Percentiles rank a stretch among this genome's conserved stretches.
Evolutionary conservation across 2,797 vertebrate species (phyloP).

Genomic region (Chrysocyon brachyurus): DNA sequence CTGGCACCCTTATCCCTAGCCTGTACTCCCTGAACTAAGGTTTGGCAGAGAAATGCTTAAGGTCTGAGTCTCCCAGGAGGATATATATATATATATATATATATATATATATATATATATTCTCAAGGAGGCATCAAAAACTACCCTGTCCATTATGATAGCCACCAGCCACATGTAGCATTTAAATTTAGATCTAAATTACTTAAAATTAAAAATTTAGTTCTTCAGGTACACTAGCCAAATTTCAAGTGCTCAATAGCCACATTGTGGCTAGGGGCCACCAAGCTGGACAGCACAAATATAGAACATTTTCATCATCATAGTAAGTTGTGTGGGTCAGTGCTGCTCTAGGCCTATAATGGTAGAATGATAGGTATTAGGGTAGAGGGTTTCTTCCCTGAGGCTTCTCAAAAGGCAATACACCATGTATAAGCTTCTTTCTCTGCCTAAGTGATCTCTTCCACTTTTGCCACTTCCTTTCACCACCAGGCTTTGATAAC

Average conservation of each 20-base stretch:
- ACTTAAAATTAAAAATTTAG: background rate
- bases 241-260: background rate
- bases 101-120: background rate
- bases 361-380: background rate
- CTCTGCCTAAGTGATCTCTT: background rate
- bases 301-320: background rate
- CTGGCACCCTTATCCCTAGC: background rate
- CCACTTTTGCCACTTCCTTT: background rate
- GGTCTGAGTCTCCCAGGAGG: background rate
- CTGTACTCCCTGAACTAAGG: background rate
- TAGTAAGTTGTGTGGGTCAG: background rate
- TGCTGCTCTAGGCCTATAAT: background rate
- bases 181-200: constrained; percentile 30
- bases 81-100: background rate
- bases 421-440: background rate
- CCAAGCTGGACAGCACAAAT: background rate
- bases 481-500: background rate
- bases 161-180: background rate
- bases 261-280: background rate
- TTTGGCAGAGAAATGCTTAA: background rate
- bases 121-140: constrained; percentile 24
- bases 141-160: background rate
- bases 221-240: background rate
- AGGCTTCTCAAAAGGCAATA: background rate
- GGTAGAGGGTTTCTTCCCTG: background rate